phyloP scores from a whole-genome alignment of 2,888 invertebrate genomes.

The Bombylius major region DNA sequence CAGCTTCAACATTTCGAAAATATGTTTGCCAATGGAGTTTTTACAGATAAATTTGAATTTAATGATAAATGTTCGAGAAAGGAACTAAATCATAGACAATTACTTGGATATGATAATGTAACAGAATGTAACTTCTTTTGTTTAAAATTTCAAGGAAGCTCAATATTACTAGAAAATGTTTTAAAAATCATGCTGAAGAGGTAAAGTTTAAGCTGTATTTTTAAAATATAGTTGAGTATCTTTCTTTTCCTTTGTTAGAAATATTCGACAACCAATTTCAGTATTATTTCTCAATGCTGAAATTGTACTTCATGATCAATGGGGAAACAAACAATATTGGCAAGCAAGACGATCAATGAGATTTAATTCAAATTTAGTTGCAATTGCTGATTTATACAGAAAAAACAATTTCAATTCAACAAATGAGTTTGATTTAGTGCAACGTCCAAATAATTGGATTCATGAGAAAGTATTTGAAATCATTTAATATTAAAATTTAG shows the following conservation, averaged over 20 bases:
- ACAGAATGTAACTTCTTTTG: slow-evolving; percentile 41
- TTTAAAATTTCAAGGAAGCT: slow-evolving; percentile 70
- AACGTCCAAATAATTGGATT: slow-evolving; percentile 48
- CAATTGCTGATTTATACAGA: slow-evolving; percentile 57
- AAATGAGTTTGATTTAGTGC: slow-evolving; percentile 45
- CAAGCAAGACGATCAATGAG: slow-evolving; percentile 79
- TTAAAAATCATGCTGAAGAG: slow-evolving; percentile 26
- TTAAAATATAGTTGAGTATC: too few species aligned
- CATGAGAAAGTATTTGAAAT: slow-evolving; percentile 36
- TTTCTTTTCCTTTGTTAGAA: too few species aligned
- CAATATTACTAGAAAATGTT: slow-evolving; percentile 49
- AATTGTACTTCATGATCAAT: slow-evolving; percentile 75
- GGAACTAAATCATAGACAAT: slow-evolving; percentile 30
- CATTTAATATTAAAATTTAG: neutral
- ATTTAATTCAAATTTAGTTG: slow-evolving; percentile 56
- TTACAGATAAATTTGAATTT: slow-evolving; percentile 69
- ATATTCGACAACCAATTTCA: slow-evolving; percentile 15
- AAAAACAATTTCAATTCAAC: slow-evolving; percentile 47
- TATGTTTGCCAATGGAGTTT: slow-evolving; percentile 69
- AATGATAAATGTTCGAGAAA: slow-evolving; percentile 36
- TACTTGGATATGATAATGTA: slow-evolving; percentile 62
- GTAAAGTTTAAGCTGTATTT: neutral
- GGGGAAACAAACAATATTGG: slow-evolving; percentile 78
- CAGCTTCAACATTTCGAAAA: slow-evolving; percentile 75
- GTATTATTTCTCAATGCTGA: slow-evolving; percentile 52